Evolutionary conservation across 2,888 invertebrate genomes (phyloP), one percentile per base, ranked within the genome.

Genomic region (Pimpla rufipes): DNA sequence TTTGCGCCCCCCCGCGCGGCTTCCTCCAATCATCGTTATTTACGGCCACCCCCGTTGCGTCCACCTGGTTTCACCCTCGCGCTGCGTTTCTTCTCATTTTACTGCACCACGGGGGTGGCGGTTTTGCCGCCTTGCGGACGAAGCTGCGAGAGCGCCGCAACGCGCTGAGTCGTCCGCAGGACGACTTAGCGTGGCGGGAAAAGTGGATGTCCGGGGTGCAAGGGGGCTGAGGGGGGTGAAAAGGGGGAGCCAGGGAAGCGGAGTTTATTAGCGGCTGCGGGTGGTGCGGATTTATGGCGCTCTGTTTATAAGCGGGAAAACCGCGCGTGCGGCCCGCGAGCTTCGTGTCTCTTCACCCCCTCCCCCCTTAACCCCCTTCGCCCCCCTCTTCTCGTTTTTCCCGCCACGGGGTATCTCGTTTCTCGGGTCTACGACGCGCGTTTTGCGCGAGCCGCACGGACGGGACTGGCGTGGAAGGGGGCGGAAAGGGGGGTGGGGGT

Each of bases 211-310:
- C 37, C 35, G 18, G 21, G 23, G 21, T 11, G 11, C 21, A 29
- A 42, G n/a, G n/a, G n/a, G n/a, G n/a, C n/a, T n/a, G n/a, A n/a
- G n/a, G n/a, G n/a, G 35, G 45, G 40, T 6, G 1, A n/a, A 18
- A 11, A 29, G 55, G 52, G 35, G 57, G n/a, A n/a, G n/a, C n/a
- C n/a, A 79, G 66, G 73, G 57, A 64, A 83, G n/a, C 35, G 10
- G 66, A 62, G 79, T 80, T 83, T 77, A 80, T 83, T 77, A 79
- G 79, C 67, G 18, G 52, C 66, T 68, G 68, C 73, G 73, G 73
- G 67, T 80, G 62, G 73, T 83, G 47, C 67, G 67, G 83, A 83
- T 83, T 83, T 83, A 80, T 73, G 70, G 50, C 66, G 18, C 67
- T 57, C 59, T 67, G 75, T 76, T 79, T 76, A 79, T 83, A 71